Evolutionary conservation across 1,140 invertebrate genomes (phyloP), one percentile per base, ranked within the genome.

Genomic region (honey bee (Apis mellifera)): DNA sequence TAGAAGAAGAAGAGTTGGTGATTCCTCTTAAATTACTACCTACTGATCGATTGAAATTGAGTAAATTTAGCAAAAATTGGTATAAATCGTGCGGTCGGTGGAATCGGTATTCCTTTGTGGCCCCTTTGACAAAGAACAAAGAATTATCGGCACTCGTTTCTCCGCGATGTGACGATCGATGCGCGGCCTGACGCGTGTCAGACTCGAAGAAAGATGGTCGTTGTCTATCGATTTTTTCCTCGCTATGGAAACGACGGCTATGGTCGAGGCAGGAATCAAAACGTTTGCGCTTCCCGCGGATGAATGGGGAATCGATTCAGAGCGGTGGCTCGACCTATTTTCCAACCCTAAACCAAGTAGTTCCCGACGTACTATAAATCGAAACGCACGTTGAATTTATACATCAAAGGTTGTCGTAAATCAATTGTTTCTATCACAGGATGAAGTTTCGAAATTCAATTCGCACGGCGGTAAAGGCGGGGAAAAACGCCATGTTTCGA

Each of bases 101-200:
- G 21, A 23, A 54, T 71, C 32, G 17, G 32, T 48, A 71, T 68
- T 12, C 9, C 32, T 68, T 32, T 23, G 64, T 12, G 54, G 32
- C 48, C 26, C 48, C 26, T 54, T 69, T 57, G 62, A 62, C 76
- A 42, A 42, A 42, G 52, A 57, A 52, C 64, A 73, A 66, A 71
- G 77, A 78, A 84, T 84, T 85, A 85, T 85, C 59, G 81, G 75
- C 76, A 75, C 26, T 23, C 65, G 76, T 65, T 65, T 57, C 65
- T 55, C 55, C 65, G 9, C 11, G 48, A 60, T 32, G 1, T 52
- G 59, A 57, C 42, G 54, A 59, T 84, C 76, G 84, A 75, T 75
- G 84, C 4, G 62, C 50, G 26, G 19, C n/a, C 26, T 57, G 81
- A 70, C 84, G 70, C 42, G 75, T 57, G 84, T 73, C 82, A 62